Evolutionary conservation across 2,113 vertebrate species (phyloP), one percentile per base, ranked within the genome.

Genomic region (Embiotoca jacksoni): DNA sequence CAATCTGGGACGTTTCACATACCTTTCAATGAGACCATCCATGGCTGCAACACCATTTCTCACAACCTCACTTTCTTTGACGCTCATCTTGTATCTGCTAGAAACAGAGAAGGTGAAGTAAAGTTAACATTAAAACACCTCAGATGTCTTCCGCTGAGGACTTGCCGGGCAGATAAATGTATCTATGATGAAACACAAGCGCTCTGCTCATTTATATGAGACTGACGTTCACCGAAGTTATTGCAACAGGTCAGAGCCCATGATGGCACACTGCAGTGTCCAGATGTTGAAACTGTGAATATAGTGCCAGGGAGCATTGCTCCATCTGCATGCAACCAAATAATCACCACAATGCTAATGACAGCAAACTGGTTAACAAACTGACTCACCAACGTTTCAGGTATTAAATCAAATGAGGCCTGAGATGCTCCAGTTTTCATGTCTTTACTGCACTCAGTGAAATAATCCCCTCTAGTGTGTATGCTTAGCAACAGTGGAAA

Each of bases 11-110:
- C 7, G 8, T 47, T 68, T 50, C 32, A 83, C 88, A 35, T 89
- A 94, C 93, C 92, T 91, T 37, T 84, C 72, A 13, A 32, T 7
- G 30, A 36, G 54, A 37, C 15, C 67, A 30, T 81, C 78, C 82
- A 81, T 52, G 32, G 56, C 32, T 32, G 75, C 64, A 23, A 49
- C 47, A 2, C 57, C 81, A 5, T 82, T 75, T 33, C 58, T 77
- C 44, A 53, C 31, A 5, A 76, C 30, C 2, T 41, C 50, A 50
- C 75, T 55, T 39, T 67, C 53, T 31, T 65, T 46, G 6, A 79
- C 16, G 41, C 78, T 86, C 89, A 89, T 87, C 15, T 63, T 86
- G 46, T 39, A 56, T 75, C 32, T 7, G n/a, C 86, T 89, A 49
- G 35, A 82, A 70, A 73, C 54, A 80, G 11, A 82, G 14, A 71